Conservation (phyloP, 2,888 invertebrate species). For the Phyto melanocephala region DNA sequence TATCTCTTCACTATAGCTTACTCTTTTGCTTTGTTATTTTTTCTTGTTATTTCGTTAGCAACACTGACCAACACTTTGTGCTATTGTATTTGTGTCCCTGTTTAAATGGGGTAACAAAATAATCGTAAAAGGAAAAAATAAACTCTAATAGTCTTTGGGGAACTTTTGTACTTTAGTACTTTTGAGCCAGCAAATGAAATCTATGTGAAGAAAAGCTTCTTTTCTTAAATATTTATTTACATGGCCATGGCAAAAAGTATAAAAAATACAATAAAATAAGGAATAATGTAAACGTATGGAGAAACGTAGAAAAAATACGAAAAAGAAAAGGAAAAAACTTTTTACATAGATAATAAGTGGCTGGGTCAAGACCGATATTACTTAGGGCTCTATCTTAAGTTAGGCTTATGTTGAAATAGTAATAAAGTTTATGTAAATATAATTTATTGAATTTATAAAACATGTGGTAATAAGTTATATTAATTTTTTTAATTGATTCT, state of each 20-base stretch:
- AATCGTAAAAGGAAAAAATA: background rate
- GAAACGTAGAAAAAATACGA: background rate
- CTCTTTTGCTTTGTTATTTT: no score
- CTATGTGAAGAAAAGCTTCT: background rate
- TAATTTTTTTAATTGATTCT: no score
- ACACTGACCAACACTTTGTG: no score
- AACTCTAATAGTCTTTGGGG: slow-evolving; percentile 6
- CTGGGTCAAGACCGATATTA: slow-evolving; percentile 5
- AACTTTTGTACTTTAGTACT: slow-evolving; percentile 3
- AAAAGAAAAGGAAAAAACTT: no score
- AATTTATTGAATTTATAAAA: no score
- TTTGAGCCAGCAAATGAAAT: background rate
- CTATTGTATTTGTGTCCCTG: background rate
- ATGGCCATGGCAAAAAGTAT: background rate
- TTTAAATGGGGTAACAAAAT: slow-evolving; percentile 15
- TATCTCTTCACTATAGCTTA: no score
- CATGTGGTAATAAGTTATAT: no score
- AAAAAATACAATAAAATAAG: background rate
- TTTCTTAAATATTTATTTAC: slow-evolving; percentile 9
- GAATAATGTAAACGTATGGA: background rate
- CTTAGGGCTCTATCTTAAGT: no score
- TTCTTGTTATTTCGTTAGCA: no score
- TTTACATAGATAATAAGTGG: background rate
- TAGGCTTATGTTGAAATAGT: no score
- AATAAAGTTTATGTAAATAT: no score